phyloP scores from a whole-genome alignment of 1,140 invertebrate genomes.

The Mesaphorura yosii region DNA sequence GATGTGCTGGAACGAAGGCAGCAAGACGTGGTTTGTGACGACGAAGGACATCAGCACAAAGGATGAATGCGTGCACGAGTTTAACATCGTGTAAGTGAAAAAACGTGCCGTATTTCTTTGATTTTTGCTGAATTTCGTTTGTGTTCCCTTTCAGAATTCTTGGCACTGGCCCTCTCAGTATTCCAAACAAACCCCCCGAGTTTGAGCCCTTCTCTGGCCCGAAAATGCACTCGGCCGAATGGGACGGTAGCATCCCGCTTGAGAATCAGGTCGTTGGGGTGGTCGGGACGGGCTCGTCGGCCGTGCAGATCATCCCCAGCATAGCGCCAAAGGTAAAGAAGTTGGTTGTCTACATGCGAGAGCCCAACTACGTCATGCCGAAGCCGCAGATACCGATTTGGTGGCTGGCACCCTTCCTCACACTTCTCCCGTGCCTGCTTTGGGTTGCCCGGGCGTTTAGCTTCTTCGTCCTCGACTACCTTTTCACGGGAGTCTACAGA shows the following conservation, averaged over 20 bases:
- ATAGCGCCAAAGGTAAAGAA: not conserved
- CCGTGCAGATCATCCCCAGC: not conserved
- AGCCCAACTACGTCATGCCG: not conserved
- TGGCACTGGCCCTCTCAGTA: constrained; percentile 10
- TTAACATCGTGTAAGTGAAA: constrained; percentile 15
- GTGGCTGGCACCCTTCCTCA: not conserved
- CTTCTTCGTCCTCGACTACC: too few relatives aligned
- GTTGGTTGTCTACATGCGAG: not conserved
- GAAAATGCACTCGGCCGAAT: constrained; percentile 11
- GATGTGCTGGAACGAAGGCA: constrained; percentile 10
- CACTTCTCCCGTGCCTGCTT: not conserved
- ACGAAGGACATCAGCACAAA: not conserved
- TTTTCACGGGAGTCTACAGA: not conserved
- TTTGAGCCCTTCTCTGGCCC: constrained; percentile 7
- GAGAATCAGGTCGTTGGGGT: constrained; percentile 12
- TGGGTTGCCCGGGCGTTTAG: too few relatives aligned
- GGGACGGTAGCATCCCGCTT: constrained; percentile 4
- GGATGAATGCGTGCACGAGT: not conserved
- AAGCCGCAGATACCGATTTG: not conserved
- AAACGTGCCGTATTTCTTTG: not conserved
- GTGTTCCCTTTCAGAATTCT: constrained; percentile 9
- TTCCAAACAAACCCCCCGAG: constrained; percentile 5
- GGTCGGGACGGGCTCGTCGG: constrained; percentile 11
- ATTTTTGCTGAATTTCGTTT: not conserved
- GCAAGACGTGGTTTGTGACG: constrained; percentile 12